phyloP scores from a whole-genome alignment of 2,797 vertebrate genomes.

The Protonibea diacanthus region DNA sequence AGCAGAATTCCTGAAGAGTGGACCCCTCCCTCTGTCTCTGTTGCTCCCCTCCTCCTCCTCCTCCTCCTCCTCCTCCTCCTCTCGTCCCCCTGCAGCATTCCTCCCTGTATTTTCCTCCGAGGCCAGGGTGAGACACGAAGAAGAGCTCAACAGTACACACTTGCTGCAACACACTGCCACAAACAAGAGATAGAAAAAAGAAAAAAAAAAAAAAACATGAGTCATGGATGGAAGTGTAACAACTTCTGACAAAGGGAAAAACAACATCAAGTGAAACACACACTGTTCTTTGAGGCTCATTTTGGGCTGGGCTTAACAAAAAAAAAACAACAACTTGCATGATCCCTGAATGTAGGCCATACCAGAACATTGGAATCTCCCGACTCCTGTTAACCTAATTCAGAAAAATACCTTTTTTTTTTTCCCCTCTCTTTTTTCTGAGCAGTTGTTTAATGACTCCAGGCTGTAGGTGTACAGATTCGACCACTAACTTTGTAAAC shows the following conservation, averaged over 20 bases:
- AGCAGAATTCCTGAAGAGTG: constrained; percentile 85
- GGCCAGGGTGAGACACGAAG: constrained; percentile 79
- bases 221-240: constrained; percentile 47
- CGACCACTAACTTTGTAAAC: constrained; percentile 27
- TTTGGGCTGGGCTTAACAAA: neutral
- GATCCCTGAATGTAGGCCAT: constrained; percentile 55
- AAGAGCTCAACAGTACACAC: constrained; percentile 85
- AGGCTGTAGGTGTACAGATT: constrained; percentile 12
- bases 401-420: constrained; percentile 39
- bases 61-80: constrained; percentile 64
- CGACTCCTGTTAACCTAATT: constrained; percentile 27
- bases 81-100: constrained; percentile 80
- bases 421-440: no score
- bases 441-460: constrained; percentile 29
- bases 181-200: constrained; percentile 59
- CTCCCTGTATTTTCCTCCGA: constrained; percentile 80
- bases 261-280: neutral
- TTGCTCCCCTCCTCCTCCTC: constrained; percentile 68
- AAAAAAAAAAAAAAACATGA: constrained; percentile 25
- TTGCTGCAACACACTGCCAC: constrained; percentile 85
- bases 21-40: constrained; percentile 77
- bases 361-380: constrained; percentile 43
- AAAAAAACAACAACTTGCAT: constrained; percentile 8
- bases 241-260: constrained; percentile 31
- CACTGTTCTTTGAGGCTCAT: neutral